Conservation (phyloP, 2,888 invertebrate species). For the Phortica magna region DNA sequence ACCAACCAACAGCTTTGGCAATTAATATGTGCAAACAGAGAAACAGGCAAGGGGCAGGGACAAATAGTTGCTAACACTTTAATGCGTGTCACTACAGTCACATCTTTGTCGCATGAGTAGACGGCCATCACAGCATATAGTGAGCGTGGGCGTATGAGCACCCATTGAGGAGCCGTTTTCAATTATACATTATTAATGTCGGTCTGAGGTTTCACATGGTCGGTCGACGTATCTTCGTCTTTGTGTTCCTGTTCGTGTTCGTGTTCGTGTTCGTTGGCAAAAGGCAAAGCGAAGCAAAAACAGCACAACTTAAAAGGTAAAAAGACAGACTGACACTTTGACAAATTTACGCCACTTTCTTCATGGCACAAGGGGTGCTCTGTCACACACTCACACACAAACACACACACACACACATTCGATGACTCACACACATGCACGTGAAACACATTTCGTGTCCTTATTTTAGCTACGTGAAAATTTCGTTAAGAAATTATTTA, state of each 20-base stretch:
- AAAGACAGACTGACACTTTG: slow-evolving; percentile 41
- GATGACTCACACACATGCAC: neutral
- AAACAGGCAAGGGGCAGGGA: neutral
- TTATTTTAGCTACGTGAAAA: slow-evolving; percentile 55
- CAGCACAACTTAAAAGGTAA: neutral
- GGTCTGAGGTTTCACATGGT: slow-evolving; percentile 13
- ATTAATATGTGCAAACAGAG: neutral
- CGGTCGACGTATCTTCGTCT: neutral
- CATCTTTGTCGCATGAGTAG: neutral
- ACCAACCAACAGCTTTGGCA: neutral
- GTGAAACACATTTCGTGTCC: slow-evolving; percentile 17
- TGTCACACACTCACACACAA: neutral
- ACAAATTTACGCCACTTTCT: slow-evolving; percentile 62
- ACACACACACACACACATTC: neutral
- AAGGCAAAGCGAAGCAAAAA: neutral
- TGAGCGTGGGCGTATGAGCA: neutral
- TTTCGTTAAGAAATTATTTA: slow-evolving; percentile 71
- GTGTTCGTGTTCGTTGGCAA: neutral
- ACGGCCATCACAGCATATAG: neutral
- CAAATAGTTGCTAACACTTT: neutral
- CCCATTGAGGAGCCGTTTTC: slow-evolving; percentile 64
- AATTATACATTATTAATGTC: slow-evolving; percentile 72
- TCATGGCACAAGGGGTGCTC: slow-evolving; percentile 47
- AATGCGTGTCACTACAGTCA: neutral
- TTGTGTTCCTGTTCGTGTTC: neutral